phyloP scores from a whole-genome alignment of 2,113 vertebrate genomes.

The Probosciger aterrimus region DNA sequence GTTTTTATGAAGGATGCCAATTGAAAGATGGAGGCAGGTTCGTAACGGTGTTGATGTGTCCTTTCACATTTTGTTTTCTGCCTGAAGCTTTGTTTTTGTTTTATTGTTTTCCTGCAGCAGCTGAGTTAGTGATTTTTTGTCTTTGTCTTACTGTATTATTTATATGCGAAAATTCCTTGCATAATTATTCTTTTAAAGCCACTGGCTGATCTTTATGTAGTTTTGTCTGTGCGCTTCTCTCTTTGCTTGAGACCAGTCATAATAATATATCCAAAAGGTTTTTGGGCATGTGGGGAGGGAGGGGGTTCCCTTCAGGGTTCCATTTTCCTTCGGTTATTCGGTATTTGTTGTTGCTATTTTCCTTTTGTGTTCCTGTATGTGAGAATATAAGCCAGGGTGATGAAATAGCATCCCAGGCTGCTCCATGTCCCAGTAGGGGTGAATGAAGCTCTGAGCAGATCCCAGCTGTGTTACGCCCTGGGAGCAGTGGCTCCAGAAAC shows the following conservation, averaged over 20 bases:
- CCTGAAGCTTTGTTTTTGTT: background rate
- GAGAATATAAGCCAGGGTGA: background rate
- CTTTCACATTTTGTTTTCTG: background rate
- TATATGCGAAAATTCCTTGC: background rate
- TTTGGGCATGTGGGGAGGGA: background rate
- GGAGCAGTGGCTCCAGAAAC: background rate
- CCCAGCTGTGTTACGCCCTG: accelerated
- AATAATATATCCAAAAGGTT: background rate
- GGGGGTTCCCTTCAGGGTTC: background rate
- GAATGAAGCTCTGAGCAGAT: background rate
- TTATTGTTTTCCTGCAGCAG: background rate
- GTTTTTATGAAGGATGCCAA: background rate
- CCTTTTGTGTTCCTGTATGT: background rate
- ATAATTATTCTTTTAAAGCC: background rate
- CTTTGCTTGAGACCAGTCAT: background rate
- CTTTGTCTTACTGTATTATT: background rate
- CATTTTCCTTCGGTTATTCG: background rate
- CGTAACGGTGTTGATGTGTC: background rate
- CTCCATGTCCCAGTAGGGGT: background rate
- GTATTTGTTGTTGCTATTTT: background rate
- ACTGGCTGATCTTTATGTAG: background rate
- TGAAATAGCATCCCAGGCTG: background rate
- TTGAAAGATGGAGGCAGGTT: background rate
- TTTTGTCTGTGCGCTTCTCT: background rate
- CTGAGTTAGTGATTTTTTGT: background rate